Base-by-base conservation (phyloP, 1,140 invertebrate genomes). In the Grapholita molesta region DNA sequence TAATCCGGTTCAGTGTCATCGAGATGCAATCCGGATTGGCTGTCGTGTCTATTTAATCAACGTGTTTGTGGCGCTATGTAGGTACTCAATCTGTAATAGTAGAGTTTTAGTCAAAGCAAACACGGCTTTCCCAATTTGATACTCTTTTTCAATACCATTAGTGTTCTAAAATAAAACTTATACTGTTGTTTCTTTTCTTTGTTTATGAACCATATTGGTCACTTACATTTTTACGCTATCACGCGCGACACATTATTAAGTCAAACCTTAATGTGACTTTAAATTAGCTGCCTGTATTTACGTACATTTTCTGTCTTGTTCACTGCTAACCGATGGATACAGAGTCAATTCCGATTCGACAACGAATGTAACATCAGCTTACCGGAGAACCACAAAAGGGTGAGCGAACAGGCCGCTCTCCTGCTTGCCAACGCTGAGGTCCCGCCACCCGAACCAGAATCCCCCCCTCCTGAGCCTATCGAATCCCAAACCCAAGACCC, bases 311-410 rank as follows among this genome's bases (percentile, higher is more conserved):
- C n/a, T 75, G 52, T 85, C 71, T 88, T 86, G 71, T 88, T 88
- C 84, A 80, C 75, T 79, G 88, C 88, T 86, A 79, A 85, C 88
- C 72, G n/a, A 67, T 76, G 86, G 86, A 88, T 68, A 84, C 94
- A 99, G 98, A 99, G 97, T 94, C 98, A 99, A 93, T 99, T 99
- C 94, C 96, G 98, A 85, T 99, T 99, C 94, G 98, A 99, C 94
- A 99, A 99, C 94, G 98, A 99, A 94, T 98, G 97, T 94, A 96
- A 97, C 93, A 94, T 98, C 91, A 97, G 96, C 93, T 94, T 99
- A 86, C 97, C 97, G 91, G 97, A 98, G 93, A 97, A 97, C 94
- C 96, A 98, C 93, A 97, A 97, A 95, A 95, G 97, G 96, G 97
- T 98, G 96, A 97, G 96, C 97, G 94, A 94, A 80, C 83, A 79